Conservation (phyloP, 2,888 invertebrate species). For the Parascotia fuliginaria region DNA sequence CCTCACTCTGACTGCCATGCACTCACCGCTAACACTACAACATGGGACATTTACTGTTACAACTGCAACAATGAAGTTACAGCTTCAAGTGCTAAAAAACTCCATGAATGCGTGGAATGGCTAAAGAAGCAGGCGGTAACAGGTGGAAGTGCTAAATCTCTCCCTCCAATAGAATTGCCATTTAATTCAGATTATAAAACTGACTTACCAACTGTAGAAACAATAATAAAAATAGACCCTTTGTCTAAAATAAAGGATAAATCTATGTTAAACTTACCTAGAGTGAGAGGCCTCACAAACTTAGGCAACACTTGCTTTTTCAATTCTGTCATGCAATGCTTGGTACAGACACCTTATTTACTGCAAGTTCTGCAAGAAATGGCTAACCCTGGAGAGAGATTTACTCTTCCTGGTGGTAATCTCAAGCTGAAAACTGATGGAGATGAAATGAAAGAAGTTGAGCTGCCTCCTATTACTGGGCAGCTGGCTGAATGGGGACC, state of each 20-base stretch:
- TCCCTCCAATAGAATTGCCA: slow-evolving; percentile 71
- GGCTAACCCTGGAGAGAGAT: slow-evolving; percentile 88
- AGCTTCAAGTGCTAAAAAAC: slow-evolving; percentile 86
- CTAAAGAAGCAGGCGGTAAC: slow-evolving; percentile 86
- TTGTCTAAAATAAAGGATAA: slow-evolving; percentile 69
- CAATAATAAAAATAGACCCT: slow-evolving; percentile 52
- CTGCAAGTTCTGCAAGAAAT: slow-evolving; percentile 90
- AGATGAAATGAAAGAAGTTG: slow-evolving; percentile 80
- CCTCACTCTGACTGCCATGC: slow-evolving; percentile 92
- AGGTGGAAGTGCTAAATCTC: slow-evolving; percentile 58
- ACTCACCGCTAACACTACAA: slow-evolving; percentile 89
- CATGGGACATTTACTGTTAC: slow-evolving; percentile 92
- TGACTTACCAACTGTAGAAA: slow-evolving; percentile 59
- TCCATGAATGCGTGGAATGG: slow-evolving; percentile 91
- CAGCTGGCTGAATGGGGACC: slow-evolving; percentile 89
- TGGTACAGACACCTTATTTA: slow-evolving; percentile 94
- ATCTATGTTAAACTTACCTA: slow-evolving; percentile 70
- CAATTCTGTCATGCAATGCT: slow-evolving; percentile 97
- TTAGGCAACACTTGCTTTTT: slow-evolving; percentile 99
- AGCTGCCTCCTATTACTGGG: slow-evolving; percentile 88
- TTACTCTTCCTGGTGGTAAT: slow-evolving; percentile 90
- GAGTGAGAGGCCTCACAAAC: slow-evolving; percentile 93
- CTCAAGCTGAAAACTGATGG: slow-evolving; percentile 78
- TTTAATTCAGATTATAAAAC: slow-evolving; percentile 56
- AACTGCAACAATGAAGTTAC: slow-evolving; percentile 90